Conservation (phyloP, 1,140 invertebrate genomes). For the Ostrea denselamellosa region DNA sequence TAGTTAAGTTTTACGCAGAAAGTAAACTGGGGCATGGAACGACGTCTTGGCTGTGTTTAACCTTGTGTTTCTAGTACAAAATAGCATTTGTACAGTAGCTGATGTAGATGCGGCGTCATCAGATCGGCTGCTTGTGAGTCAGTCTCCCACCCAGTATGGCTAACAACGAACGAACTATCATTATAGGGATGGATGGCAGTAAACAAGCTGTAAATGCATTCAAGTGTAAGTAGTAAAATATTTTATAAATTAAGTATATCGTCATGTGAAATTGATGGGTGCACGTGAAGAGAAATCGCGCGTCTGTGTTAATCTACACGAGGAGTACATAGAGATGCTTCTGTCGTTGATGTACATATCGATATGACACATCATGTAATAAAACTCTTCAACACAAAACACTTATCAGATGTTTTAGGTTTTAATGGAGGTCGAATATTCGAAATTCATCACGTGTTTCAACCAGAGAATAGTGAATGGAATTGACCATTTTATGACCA, state of each 20-base stretch:
- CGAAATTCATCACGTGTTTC: too few relatives aligned
- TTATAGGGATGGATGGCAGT: constrained; percentile 23
- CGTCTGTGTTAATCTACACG: too few relatives aligned
- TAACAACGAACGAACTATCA: not conserved
- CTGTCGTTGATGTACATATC: too few relatives aligned
- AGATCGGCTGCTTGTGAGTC: not conserved
- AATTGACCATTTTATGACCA: too few relatives aligned
- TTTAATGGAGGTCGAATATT: too few relatives aligned
- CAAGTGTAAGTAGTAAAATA: not conserved
- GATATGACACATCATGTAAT: too few relatives aligned
- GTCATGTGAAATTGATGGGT: too few relatives aligned
- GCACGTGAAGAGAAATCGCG: too few relatives aligned
- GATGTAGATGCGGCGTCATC: not conserved
- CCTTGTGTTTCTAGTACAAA: not conserved
- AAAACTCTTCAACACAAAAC: too few relatives aligned
- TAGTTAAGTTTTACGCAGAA: not conserved
- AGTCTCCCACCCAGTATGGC: not conserved
- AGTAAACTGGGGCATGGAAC: not conserved
- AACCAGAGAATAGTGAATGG: too few relatives aligned
- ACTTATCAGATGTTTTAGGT: too few relatives aligned
- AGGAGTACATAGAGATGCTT: too few relatives aligned
- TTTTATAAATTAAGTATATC: not conserved
- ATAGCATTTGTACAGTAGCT: not conserved
- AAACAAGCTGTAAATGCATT: constrained; percentile 13
- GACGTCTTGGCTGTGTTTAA: not conserved